A percentile compares a stretch with the other conserved stretches of the same genome.
Evolutionary conservation across 1,140 invertebrate species (phyloP).

Genomic region (Trinorchestia longiramus): DNA sequence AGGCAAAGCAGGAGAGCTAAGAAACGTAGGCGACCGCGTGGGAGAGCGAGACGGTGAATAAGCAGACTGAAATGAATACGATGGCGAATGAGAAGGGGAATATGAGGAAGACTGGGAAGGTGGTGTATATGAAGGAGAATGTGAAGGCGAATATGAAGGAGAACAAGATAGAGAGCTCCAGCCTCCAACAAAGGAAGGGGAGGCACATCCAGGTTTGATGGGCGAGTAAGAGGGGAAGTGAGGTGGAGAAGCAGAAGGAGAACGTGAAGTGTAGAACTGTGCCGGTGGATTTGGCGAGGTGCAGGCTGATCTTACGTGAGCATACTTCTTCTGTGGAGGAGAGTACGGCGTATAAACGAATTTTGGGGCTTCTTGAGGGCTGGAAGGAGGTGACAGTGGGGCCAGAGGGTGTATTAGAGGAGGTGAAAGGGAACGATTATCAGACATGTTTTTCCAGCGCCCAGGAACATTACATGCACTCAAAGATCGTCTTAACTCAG

Average conservation of each 20-base stretch:
- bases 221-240: conserved; percentile 31
- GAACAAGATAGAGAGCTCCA: conserved; percentile 15
- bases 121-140: conserved; percentile 6
- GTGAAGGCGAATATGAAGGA: background rate
- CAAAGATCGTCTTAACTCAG: background rate
- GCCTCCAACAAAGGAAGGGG: conserved; percentile 27
- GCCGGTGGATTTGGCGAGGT: background rate
- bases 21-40: background rate
- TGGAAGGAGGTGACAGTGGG: conserved; percentile 6
- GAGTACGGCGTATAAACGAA: conserved; percentile 30
- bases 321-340: background rate
- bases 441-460: background rate
- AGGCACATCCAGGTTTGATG: conserved; percentile 16
- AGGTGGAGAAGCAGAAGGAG: conserved; percentile 14
- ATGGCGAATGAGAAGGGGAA: conserved; percentile 20
- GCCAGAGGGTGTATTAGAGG: conserved; percentile 16
- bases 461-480: background rate
- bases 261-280: background rate
- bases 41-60: conserved; percentile 19
- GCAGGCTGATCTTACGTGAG: background rate
- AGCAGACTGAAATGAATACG: background rate
- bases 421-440: background rate
- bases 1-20: background rate
- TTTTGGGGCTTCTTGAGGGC: background rate
- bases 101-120: background rate